These are phyloP conservation scores for Callopanchax toddi DNA, from an alignment of 2,113 vertebrate species.

Conservation along the genomic window DNA sequence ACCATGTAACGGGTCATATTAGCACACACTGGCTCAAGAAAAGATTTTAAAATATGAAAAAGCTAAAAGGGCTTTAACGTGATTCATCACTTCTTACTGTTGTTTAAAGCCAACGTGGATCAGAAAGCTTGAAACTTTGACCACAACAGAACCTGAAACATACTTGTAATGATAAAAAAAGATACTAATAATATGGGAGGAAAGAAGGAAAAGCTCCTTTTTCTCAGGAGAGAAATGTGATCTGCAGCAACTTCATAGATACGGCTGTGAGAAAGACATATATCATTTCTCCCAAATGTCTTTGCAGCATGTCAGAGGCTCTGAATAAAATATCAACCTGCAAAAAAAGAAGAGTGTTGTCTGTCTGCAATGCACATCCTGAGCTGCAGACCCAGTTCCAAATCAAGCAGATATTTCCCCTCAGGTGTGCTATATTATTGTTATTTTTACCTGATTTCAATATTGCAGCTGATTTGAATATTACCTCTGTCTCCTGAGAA, in stretches of 20 bases:
- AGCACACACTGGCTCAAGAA: too few relatives aligned
- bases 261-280: conserved; percentile 46
- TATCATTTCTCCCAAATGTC: conserved; percentile 60
- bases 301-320: conserved; percentile 39
- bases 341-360: conserved; percentile 39
- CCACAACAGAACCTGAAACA: background rate
- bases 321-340: conserved; percentile 63
- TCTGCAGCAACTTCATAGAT: conserved; percentile 36
- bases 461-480: conserved; percentile 45
- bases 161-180: background rate
- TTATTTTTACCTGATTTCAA: conserved; percentile 4
- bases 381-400: conserved; percentile 49
- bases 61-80: too few relatives aligned
- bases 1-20: too few relatives aligned
- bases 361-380: conserved; percentile 34
- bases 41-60: too few relatives aligned
- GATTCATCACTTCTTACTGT: too few relatives aligned
- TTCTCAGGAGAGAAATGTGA: background rate
- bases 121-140: too few relatives aligned
- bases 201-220: background rate
- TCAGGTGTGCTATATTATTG: background rate
- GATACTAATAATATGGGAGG: background rate
- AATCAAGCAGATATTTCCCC: conserved; percentile 49
- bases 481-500: conserved; percentile 50
- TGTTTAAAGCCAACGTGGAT: too few relatives aligned